Percentiles rank a stretch among this genome's conserved stretches.
Conservation (phyloP, 2,797 vertebrate species). For the Enteromius fasciolatus region DNA sequence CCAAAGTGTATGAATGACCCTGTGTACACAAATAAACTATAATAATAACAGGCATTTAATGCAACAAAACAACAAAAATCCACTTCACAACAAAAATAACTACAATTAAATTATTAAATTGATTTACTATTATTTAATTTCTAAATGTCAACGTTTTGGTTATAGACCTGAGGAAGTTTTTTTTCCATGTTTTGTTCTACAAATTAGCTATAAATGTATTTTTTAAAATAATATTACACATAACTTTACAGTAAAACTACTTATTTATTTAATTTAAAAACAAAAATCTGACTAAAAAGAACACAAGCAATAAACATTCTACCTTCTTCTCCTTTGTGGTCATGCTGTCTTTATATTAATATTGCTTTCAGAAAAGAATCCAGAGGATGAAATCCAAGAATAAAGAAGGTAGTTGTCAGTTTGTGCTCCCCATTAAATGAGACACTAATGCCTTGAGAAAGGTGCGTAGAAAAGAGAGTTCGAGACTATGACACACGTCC, state of each 20-base stretch:
- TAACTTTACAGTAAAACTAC: background rate
- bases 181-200: background rate
- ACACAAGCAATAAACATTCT: background rate
- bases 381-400: slow-evolving; percentile 9
- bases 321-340: slow-evolving; percentile 24
- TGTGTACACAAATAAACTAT: slow-evolving; percentile 54
- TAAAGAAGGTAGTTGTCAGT: background rate
- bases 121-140: background rate
- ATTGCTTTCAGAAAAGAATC: background rate
- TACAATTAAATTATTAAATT: background rate
- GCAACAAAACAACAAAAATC: background rate
- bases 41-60: slow-evolving; percentile 1
- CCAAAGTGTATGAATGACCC: slow-evolving; percentile 76
- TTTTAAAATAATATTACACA: too few species aligned
- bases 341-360: slow-evolving; percentile 8
- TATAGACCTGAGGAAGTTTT: background rate
- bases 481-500: background rate
- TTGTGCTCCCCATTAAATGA: background rate
- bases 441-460: background rate
- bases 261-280: background rate
- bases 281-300: background rate
- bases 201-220: background rate
- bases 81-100: background rate
- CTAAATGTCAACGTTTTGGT: background rate
- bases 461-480: background rate